phyloP scores from a whole-genome alignment of 2,113 vertebrate genomes.

The Kryptolebias marmoratus region DNA sequence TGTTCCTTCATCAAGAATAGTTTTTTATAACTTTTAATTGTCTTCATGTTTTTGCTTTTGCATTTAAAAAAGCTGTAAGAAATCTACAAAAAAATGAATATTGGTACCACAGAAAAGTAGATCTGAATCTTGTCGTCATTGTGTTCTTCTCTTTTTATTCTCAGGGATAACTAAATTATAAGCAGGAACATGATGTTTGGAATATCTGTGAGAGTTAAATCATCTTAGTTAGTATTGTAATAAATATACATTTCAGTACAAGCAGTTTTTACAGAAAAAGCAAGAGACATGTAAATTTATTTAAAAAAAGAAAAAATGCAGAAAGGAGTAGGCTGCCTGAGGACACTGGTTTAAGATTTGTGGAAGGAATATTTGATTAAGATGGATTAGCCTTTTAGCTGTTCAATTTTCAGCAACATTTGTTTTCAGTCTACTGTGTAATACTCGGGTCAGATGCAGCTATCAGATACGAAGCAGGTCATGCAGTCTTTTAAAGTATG shows the following conservation, averaged over 20 bases:
- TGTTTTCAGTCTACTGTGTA: not conserved
- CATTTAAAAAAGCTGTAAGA: too few relatives aligned
- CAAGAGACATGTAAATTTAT: not conserved
- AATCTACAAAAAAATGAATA: too few relatives aligned
- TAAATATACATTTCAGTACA: not conserved
- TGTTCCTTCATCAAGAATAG: too few relatives aligned
- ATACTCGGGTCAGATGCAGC: not conserved
- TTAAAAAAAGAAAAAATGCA: not conserved
- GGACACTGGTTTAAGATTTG: not conserved
- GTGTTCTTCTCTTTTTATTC: not conserved
- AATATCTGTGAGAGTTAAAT: not conserved
- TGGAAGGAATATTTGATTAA: not conserved
- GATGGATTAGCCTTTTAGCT: not conserved
- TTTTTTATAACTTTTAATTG: too few relatives aligned
- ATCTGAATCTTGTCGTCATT: too few relatives aligned
- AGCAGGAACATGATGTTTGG: not conserved
- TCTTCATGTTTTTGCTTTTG: too few relatives aligned
- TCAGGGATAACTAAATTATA: slow-evolving; percentile 1
- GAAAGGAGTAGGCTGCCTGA: not conserved
- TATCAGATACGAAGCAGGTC: slow-evolving; percentile 2
- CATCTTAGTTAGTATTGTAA: not conserved
- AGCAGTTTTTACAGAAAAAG: not conserved
- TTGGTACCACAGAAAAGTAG: too few relatives aligned
- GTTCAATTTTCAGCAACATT: not conserved
- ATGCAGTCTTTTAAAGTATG: not conserved